Conservation (phyloP, 2,113 vertebrate genomes). For the Sebastes schlegelii region DNA sequence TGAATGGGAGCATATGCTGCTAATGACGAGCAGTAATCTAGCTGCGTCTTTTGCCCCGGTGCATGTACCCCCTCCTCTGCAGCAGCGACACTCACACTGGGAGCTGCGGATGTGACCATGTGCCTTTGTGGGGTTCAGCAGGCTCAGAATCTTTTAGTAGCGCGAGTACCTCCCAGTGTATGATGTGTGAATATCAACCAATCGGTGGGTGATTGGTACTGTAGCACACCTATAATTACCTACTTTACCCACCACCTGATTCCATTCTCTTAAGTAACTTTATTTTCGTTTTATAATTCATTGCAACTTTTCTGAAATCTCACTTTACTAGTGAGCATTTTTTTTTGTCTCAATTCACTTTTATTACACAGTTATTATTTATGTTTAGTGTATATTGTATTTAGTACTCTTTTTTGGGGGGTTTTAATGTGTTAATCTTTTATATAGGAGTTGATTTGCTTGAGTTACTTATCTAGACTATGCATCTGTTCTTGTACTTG, state of each 20-base stretch:
- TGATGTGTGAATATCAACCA: background rate
- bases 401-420: background rate
- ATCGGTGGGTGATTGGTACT: background rate
- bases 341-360: too few species aligned
- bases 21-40: slow-evolving; percentile 75
- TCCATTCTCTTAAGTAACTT: background rate
- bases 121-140: slow-evolving; percentile 17
- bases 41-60: slow-evolving; percentile 25
- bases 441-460: background rate
- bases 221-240: too few species aligned
- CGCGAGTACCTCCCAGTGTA: background rate
- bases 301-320: background rate
- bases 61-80: slow-evolving; percentile 13
- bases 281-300: background rate
- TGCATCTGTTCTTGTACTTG: too few species aligned
- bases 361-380: background rate
- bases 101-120: slow-evolving; percentile 11
- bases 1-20: slow-evolving; percentile 81
- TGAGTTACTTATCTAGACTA: too few species aligned
- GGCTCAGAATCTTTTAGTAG: slow-evolving; percentile 1
- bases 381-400: background rate
- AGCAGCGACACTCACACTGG: background rate
- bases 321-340: background rate
- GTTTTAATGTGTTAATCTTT: background rate
- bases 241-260: background rate